Evolutionary conservation across 2,113 vertebrate species (phyloP).

Genomic region (Psephotus haematonotus): DNA sequence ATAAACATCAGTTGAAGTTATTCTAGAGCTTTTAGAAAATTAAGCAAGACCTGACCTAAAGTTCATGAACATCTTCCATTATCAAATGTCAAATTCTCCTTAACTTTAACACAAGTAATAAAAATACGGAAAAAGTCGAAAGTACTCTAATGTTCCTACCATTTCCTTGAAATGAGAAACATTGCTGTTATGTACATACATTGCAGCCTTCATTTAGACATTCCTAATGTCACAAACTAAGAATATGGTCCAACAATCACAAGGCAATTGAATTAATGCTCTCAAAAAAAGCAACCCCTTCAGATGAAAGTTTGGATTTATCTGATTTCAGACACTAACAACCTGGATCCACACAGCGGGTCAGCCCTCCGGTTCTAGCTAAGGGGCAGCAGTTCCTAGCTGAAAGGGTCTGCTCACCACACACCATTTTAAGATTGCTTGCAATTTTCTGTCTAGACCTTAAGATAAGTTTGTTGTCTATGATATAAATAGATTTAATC

Average conservation of each 20-base stretch:
- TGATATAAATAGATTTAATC: neutral
- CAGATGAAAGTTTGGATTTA: neutral
- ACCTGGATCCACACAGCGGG: accelerated
- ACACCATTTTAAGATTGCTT: neutral
- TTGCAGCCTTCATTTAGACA: neutral
- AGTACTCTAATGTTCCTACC: neutral
- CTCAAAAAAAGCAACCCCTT: neutral
- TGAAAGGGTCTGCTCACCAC: neutral
- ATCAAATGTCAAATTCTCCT: neutral
- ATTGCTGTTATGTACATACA: neutral
- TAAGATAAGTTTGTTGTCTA: neutral
- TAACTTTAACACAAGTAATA: neutral
- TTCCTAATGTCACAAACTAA: neutral
- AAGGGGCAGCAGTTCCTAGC: neutral
- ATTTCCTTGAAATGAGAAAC: neutral
- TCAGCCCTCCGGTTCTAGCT: neutral
- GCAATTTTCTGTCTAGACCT: neutral
- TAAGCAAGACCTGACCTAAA: neutral
- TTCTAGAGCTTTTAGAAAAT: neutral
- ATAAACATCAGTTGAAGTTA: neutral
- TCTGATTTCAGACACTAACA: neutral
- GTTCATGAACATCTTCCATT: neutral
- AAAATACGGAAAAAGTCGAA: neutral
- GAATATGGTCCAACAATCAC: accelerated
- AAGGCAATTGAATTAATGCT: neutral